Conservation (phyloP, 2,888 invertebrate genomes). For the Cryptocheilus praepositus region DNA sequence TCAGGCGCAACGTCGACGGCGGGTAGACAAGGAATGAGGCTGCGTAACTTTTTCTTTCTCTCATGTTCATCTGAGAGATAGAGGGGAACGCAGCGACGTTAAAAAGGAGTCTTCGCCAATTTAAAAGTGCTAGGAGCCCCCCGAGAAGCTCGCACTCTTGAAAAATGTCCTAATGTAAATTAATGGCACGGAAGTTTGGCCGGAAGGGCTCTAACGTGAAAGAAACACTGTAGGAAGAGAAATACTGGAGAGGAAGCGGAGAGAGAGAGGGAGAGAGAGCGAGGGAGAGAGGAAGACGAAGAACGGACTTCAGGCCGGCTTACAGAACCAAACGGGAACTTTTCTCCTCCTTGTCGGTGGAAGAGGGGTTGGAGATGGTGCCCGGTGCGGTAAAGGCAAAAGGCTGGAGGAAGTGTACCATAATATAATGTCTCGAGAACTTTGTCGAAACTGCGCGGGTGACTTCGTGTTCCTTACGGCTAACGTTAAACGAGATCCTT, state of each 20-base stretch:
- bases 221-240: conserved; percentile 50
- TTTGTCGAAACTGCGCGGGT: conserved; percentile 55
- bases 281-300: too few relatives aligned
- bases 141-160: conserved; percentile 49
- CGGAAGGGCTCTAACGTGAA: conserved; percentile 53
- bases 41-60: too few relatives aligned
- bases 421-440: conserved; percentile 59
- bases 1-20: conserved; percentile 48
- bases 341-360: conserved; percentile 34
- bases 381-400: conserved; percentile 1
- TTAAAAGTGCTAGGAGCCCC: conserved; percentile 47
- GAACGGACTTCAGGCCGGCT: conserved; percentile 21
- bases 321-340: conserved; percentile 43
- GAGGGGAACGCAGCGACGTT: conserved; percentile 19
- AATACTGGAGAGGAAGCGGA: not conserved
- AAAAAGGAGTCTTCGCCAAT: conserved; percentile 54
- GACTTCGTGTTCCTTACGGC: conserved; percentile 48
- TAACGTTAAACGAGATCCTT: conserved; percentile 54
- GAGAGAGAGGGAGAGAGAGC: conserved; percentile 24
- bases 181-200: conserved; percentile 67
- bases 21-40: not conserved
- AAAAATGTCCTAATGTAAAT: conserved; percentile 70
- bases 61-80: not conserved
- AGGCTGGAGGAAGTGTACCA: conserved; percentile 43
- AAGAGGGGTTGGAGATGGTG: conserved; percentile 13